These are phyloP conservation scores for Mylabris phalerata DNA, from an alignment of 1,140 invertebrate species.

Conservation along the genomic window DNA sequence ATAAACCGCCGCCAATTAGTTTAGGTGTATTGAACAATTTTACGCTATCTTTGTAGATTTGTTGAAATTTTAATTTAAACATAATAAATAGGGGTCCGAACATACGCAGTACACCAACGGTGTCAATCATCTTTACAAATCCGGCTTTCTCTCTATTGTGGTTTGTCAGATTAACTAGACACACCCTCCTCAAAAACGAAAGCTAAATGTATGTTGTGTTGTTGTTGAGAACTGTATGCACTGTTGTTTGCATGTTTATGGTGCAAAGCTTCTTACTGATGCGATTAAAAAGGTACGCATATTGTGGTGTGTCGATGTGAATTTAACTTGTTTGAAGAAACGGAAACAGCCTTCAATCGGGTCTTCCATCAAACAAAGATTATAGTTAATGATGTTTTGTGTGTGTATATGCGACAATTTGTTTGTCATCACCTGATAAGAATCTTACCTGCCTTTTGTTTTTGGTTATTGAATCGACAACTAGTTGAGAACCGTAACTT, in stretches of 20 bases:
- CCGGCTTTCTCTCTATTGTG: constrained; percentile 26
- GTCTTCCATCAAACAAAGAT: too few species aligned
- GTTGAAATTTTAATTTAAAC: too few species aligned
- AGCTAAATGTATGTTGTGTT: too few species aligned
- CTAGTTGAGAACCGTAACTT: constrained; percentile 6
- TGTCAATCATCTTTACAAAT: constrained; percentile 31
- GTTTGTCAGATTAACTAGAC: constrained; percentile 28
- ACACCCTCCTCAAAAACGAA: constrained; percentile 18
- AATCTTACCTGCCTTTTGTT: too few species aligned
- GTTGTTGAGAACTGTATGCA: constrained; percentile 6
- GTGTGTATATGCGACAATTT: too few species aligned
- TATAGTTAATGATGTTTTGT: too few species aligned
- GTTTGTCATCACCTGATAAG: too few species aligned
- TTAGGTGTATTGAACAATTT: not conserved
- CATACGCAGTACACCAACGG: constrained; percentile 8
- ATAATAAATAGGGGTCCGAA: not conserved
- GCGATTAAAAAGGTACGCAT: constrained; percentile 19
- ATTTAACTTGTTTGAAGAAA: too few species aligned
- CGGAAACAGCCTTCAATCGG: too few species aligned
- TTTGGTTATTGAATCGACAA: too few species aligned
- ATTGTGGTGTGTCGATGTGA: not conserved
- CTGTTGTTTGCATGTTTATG: constrained; percentile 15
- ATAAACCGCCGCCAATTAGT: too few species aligned
- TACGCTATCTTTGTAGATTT: too few species aligned
- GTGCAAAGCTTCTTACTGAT: constrained; percentile 25